Conservation (phyloP, 2,797 vertebrate genomes). For the Ambastaia sidthimunki region DNA sequence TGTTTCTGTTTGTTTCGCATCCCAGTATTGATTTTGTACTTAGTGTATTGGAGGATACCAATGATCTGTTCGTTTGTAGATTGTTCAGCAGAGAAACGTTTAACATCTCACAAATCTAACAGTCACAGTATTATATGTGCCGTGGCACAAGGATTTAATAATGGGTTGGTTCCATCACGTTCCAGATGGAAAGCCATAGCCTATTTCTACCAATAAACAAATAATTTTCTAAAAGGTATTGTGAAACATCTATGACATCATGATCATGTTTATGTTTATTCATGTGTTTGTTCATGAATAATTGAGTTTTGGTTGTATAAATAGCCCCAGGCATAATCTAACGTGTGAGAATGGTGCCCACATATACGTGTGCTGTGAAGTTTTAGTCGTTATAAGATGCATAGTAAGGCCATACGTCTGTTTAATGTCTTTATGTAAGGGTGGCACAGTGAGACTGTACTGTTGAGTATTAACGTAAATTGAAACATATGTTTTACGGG, state of each 20-base stretch:
- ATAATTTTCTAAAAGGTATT: constrained; percentile 6
- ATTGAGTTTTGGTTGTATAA: constrained; percentile 12
- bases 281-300: background rate
- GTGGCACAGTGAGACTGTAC: constrained; percentile 11
- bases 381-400: background rate
- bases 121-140: constrained; percentile 2
- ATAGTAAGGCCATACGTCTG: background rate
- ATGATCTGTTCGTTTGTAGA: constrained; percentile 1
- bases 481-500: constrained; percentile 8
- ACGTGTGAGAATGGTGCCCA: background rate
- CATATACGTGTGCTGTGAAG: constrained; percentile 1
- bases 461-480: constrained; percentile 7
- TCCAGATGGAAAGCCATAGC: background rate
- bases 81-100: background rate
- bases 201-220: background rate
- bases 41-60: background rate
- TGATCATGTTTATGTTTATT: background rate
- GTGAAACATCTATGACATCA: background rate
- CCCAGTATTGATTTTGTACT: constrained; percentile 29
- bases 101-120: background rate
- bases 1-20: constrained; percentile 6
- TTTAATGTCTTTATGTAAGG: constrained; percentile 1
- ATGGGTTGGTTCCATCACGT: constrained; percentile 21
- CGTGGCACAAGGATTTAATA: constrained; percentile 8
- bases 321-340: background rate